Evolutionary conservation across 1,140 invertebrate genomes (phyloP).

Genomic region (Conopomorpha cramerella): DNA sequence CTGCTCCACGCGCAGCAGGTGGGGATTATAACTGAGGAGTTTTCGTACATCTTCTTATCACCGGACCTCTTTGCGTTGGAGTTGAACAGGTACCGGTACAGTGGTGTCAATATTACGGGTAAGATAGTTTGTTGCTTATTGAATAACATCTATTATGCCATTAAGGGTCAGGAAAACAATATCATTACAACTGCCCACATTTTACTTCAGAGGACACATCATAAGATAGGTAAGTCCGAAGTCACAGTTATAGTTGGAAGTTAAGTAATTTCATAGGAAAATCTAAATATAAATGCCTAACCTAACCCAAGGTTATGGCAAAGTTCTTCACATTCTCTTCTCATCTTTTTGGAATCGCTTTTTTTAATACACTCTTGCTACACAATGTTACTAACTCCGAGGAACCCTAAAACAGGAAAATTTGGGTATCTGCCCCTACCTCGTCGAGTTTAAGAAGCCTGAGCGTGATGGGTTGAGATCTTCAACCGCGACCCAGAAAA

Average conservation of each 20-base stretch:
- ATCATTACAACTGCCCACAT: too few relatives aligned
- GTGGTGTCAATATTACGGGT: slow-evolving; percentile 83
- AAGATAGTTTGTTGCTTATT: slow-evolving; percentile 4
- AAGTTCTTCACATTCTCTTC: too few relatives aligned
- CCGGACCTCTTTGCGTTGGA: slow-evolving; percentile 81
- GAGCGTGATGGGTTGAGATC: background rate
- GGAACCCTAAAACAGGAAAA: too few relatives aligned
- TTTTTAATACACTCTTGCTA: background rate
- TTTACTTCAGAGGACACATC: too few relatives aligned
- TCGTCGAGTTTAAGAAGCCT: too few relatives aligned
- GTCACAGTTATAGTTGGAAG: too few relatives aligned
- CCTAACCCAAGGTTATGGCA: too few relatives aligned
- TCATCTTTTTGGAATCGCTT: too few relatives aligned
- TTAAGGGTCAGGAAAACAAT: too few relatives aligned
- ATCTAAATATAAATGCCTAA: background rate
- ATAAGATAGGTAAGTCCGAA: too few relatives aligned
- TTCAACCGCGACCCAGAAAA: background rate
- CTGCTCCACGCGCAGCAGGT: slow-evolving; percentile 80
- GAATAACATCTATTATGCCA: background rate
- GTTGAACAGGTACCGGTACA: slow-evolving; percentile 78
- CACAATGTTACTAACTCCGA: background rate
- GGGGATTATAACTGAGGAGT: slow-evolving; percentile 76
- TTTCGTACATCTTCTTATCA: slow-evolving; percentile 77
- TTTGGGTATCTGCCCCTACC: too few relatives aligned
- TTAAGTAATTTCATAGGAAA: background rate